Conservation (phyloP, 2,113 vertebrate genomes). For the Passer montanus region DNA sequence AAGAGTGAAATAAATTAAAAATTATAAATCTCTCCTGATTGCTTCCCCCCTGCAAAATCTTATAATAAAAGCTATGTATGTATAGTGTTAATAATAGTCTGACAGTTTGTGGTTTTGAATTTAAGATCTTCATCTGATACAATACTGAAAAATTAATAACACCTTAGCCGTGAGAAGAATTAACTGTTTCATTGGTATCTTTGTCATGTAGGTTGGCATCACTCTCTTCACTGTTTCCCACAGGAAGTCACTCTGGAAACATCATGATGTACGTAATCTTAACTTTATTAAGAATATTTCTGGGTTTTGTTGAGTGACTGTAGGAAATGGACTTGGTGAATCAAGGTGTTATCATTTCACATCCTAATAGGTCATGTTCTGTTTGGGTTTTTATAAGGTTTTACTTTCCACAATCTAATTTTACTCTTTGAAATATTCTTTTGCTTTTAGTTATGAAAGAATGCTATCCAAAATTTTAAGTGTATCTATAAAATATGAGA, state of each 20-base stretch:
- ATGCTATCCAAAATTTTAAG: neutral
- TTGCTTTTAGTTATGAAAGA: neutral
- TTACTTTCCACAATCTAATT: neutral
- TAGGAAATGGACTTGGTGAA: neutral
- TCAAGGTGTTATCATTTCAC: neutral
- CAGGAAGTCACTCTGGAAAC: conserved; percentile 97
- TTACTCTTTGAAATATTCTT: neutral
- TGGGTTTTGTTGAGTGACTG: neutral
- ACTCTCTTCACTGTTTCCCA: conserved; percentile 97
- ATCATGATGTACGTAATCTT: conserved; percentile 83
- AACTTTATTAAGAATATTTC: neutral
- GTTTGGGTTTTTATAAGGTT: neutral
- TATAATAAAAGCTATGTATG: neutral
- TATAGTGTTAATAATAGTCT: neutral
- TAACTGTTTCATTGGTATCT: neutral
- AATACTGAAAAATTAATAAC: neutral
- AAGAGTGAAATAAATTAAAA: neutral
- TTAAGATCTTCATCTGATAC: neutral
- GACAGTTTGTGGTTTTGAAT: neutral
- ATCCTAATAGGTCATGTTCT: neutral
- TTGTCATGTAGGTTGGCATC: conserved; percentile 88
- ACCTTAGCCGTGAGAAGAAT: neutral
- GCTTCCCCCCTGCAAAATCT: neutral
- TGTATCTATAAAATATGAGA: neutral
- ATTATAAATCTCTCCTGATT: neutral